Evolutionary conservation across 1,140 invertebrate species (phyloP), one percentile per base, ranked within the genome.

Genomic region (Trachymyrmex septentrionalis): DNA sequence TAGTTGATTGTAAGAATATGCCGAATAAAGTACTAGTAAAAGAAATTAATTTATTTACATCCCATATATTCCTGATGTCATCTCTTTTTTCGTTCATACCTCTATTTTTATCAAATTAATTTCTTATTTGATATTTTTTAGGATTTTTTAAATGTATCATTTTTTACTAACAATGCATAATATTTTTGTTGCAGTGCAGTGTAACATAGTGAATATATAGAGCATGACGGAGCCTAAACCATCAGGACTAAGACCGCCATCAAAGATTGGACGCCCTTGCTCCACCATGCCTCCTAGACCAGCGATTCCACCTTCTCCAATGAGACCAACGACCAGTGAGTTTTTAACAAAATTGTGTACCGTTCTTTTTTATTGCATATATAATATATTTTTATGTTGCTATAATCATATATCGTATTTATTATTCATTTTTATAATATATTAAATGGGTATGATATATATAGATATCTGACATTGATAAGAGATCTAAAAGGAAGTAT

Each of bases 211-310:
- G 73, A 86, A 21, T 76, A 67, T 1, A 27, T 86, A 72, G 30
- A 93, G 69, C 75, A 94, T 94, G 93, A 87, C 86, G 10, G 92
- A 94, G 3, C 55, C 67, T 34, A 94, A 93, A 34, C 89, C 92
- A 81, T 96, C 96, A 6, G 96, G 96, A 2, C 88, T 97, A 55
- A 96, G 96, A 85, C 96, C 95, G 55, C 96, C 96, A n/a, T 95
- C 96, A 19, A 96, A 96, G 92, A 97, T 97, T 91, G 96, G 96
- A 66, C 92, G 96, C 71, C 94, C 96, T 53, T 96, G 96, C 87
- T 96, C 95, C 71, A 95, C 96, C 64, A 92, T 95, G 85, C 94
- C 96, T 66, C 96, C 96, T 21, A 96, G 96, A 92, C 96, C 96
- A 82, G 95, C 96, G 14, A 91, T 96, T 24, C 96, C 96, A 16